Evolutionary conservation across 2,888 invertebrate species (phyloP).

Genomic region (Ernsta delagoae): DNA sequence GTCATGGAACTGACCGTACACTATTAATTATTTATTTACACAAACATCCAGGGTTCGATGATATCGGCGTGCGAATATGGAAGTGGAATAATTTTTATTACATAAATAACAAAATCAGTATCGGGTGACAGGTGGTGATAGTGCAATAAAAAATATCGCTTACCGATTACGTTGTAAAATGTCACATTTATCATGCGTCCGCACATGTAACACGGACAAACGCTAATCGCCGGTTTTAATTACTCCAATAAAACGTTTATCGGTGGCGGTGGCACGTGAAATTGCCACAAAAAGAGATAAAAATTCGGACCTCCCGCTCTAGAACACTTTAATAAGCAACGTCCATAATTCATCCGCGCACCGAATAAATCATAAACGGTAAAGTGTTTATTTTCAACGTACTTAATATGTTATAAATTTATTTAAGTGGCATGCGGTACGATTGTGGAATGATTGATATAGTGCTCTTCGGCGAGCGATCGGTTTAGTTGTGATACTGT

Average conservation of each 20-base stretch:
- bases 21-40: constrained; percentile 59
- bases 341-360: constrained; percentile 78
- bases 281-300: constrained; percentile 73
- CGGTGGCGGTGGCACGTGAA: constrained; percentile 75
- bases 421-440: constrained; percentile 81
- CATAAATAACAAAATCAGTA: constrained; percentile 58
- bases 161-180: constrained; percentile 66
- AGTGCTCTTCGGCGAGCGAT: constrained; percentile 71
- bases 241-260: constrained; percentile 82
- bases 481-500: constrained; percentile 71
- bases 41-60: constrained; percentile 53
- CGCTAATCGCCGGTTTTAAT: constrained; percentile 77
- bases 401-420: constrained; percentile 85
- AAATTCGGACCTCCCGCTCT: constrained; percentile 69
- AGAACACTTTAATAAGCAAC: constrained; percentile 68
- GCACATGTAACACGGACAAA: constrained; percentile 67
- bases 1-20: constrained; percentile 75
- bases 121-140: constrained; percentile 56
- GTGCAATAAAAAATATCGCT: constrained; percentile 61
- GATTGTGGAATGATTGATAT: constrained; percentile 83
- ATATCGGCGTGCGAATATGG: constrained; percentile 40
- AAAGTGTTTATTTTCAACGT: constrained; percentile 83
- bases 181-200: constrained; percentile 73
- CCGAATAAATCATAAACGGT: constrained; percentile 82
- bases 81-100: constrained; percentile 43